phyloP scores from a whole-genome alignment of 1,140 invertebrate species.

The Arion vulgaris region DNA sequence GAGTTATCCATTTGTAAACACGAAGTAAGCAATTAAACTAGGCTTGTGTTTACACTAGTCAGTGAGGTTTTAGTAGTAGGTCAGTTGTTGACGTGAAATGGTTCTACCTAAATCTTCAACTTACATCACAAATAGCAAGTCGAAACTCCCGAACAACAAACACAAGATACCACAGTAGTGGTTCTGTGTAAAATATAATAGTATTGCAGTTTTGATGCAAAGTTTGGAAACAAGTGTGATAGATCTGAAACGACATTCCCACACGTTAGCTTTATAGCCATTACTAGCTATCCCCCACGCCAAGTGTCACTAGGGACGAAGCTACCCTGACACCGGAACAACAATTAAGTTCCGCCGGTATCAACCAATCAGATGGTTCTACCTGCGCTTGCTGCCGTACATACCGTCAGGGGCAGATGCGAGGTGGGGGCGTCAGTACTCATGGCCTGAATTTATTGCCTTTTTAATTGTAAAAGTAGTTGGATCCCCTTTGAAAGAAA shows the following conservation, averaged over 20 bases:
- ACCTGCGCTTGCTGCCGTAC: slow-evolving; percentile 13
- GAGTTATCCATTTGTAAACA: slow-evolving; percentile 5
- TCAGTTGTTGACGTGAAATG: too few species aligned
- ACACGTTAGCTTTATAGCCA: slow-evolving; percentile 31
- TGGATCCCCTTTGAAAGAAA: not conserved
- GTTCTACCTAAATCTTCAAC: too few species aligned
- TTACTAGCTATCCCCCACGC: slow-evolving; percentile 7
- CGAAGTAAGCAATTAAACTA: too few species aligned
- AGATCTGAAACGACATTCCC: slow-evolving; percentile 26
- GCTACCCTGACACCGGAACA: slow-evolving; percentile 41
- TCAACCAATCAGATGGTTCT: slow-evolving; percentile 23
- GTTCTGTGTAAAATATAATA: not conserved
- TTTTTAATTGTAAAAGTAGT: not conserved
- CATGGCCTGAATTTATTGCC: slow-evolving; percentile 10
- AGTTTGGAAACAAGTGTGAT: not conserved
- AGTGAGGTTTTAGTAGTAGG: too few species aligned
- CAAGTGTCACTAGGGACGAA: slow-evolving; percentile 38
- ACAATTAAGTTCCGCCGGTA: slow-evolving; percentile 9
- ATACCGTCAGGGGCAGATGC: not conserved
- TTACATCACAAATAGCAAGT: too few species aligned
- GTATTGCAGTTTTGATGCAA: not conserved
- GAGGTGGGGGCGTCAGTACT: slow-evolving; percentile 2
- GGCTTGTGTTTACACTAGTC: too few species aligned
- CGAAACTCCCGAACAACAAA: too few species aligned
- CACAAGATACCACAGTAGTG: too few species aligned